Base-by-base conservation (phyloP, 2,888 invertebrate species). In the Dolomedes plantarius region DNA sequence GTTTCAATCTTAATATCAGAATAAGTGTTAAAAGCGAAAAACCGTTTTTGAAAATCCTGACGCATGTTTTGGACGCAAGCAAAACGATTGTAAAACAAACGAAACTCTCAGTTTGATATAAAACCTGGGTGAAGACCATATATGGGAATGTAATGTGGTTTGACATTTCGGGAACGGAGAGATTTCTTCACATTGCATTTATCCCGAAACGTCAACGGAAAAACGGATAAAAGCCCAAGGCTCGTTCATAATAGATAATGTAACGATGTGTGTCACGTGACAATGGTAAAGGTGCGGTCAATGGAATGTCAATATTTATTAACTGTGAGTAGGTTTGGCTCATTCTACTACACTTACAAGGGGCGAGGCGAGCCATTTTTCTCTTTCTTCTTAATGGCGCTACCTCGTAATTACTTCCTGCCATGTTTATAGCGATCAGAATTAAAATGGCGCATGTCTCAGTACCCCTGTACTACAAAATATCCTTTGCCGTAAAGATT, bases 281-380 rank as follows among this genome's bases (percentile, higher is more conserved):
- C 69, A 75, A 75, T 64, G 32, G 41, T 62, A 62, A 31, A 76
- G 69, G 82, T 56, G 75, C 75, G 82, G 82, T 82, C 82, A 75
- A 82, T 82, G 64, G 62, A 64, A 71, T 67, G 75, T 75, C 82
- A 82, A 82, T 82, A 82, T 75, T 75, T 75, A 75, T 82, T 75
- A 46, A 41, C 27, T 56, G 56, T 23, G 23, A 23, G 56, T 56
- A 56, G 23, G 56, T 16, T 19, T 16, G 65, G 65, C 16, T 29
- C 65, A 31, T 29, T n/a, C 65, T 56, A 56, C 23, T 56, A 11
- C 56, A 19, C 56, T 56, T 56, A 23, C 23, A 56, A 23, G 56
- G 56, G 56, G 56, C 56, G 56, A 56, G 56, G 56, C 56, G 2
- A 23, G 6, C 23, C 56, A 23, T 11, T 56, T 46, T 56, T 56